A percentile compares a stretch with the other conserved stretches of the same genome.
Conservation (phyloP, 2,797 vertebrate genomes). For the Tarsius wallacei region DNA sequence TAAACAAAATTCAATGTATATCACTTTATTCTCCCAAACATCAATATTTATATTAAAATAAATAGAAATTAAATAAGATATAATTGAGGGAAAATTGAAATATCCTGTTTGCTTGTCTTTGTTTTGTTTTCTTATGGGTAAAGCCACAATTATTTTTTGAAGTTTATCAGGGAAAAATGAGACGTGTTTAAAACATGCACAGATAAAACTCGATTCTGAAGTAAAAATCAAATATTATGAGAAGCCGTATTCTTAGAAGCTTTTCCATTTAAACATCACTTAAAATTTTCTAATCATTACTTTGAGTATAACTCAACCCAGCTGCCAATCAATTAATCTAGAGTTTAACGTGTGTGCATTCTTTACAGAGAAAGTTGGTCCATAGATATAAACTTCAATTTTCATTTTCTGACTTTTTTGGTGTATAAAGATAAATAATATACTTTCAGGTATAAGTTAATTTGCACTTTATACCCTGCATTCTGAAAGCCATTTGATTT, state of each 20-base stretch:
- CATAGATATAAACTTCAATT: slow-evolving; percentile 51
- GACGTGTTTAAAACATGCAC: not conserved
- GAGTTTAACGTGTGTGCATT: not conserved
- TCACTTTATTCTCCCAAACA: not conserved
- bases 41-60: slow-evolving; percentile 57
- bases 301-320: slow-evolving; percentile 63
- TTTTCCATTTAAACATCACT: slow-evolving; percentile 55
- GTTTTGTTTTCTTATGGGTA: not conserved
- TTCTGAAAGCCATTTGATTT: not conserved
- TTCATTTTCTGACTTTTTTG: not conserved
- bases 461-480: slow-evolving; percentile 53
- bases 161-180: slow-evolving; percentile 17
- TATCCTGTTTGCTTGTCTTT: not conserved
- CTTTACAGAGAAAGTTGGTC: not conserved
- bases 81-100: slow-evolving; percentile 48
- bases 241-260: slow-evolving; percentile 49
- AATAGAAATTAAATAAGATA: slow-evolving; percentile 29
- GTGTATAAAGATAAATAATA: not conserved
- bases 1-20: not conserved
- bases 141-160: not conserved
- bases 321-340: slow-evolving; percentile 48
- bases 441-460: not conserved
- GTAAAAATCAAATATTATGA: slow-evolving; percentile 62
- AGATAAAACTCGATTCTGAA: slow-evolving; percentile 43
- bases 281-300: slow-evolving; percentile 55